Base-by-base conservation (phyloP, 2,113 vertebrate species). In the Leucoraja erinaceus region DNA sequence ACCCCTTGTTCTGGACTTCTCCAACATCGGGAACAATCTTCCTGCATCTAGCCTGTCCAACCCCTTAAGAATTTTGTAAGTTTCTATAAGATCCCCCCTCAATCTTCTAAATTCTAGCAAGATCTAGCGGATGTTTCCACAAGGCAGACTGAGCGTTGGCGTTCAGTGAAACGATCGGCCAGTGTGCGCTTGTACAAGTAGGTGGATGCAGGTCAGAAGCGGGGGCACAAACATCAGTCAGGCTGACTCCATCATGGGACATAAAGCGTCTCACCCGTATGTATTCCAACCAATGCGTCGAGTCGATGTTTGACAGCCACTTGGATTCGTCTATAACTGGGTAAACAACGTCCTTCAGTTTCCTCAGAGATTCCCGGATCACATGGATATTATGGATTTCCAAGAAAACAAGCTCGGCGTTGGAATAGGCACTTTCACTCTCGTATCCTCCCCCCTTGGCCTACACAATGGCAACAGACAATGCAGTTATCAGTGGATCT, bases 321-420 rank as follows among this genome's bases (percentile, higher is more conserved):
- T 95, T 97, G 0, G 96, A 94, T 93, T 99, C 98, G 25, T 99
- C 97, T 0, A 99, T 98, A 0, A 97, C 96, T 0, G 99, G 99
- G 94, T 99, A 99, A 79, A 98, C 97, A 0, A 98, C 96, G 91
- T 99, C 98, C 94, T 99, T 99, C 75, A 99, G 95, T 93, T 99
- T 99, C 20, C 99, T 96, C 84, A 99, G 95, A 9, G 98, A 99
- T 94, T 99, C 99, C 72, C 99, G 96, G 97, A 99, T 99, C 18
- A 99, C 99, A 0, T 99, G 98, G n/a, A 99, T 99, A 93, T 99
- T 99, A 31, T 98, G 98, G 47, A 99, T 99, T 86, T 99, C 98
- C 94, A 99, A 94, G 93, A 99, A 99, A 84, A 97, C 96, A 12
- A 99, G 95, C 93, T 99, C 99, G 3, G 97, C 97, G 0, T 98